Conservation (phyloP, 2,797 vertebrate species). For the Ceryle rudis region DNA sequence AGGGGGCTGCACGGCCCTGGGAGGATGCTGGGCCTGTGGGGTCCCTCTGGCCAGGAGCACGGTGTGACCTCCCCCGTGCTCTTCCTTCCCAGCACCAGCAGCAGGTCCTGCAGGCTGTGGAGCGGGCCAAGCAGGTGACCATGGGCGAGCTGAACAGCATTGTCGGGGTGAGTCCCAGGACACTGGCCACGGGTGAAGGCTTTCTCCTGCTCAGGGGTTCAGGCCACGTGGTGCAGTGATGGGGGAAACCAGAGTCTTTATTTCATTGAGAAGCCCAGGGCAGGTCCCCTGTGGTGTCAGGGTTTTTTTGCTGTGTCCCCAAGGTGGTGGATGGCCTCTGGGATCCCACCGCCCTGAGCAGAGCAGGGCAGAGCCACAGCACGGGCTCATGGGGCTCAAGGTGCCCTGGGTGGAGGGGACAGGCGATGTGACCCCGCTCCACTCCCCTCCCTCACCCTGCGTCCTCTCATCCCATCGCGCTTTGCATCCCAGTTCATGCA, state of each 20-base stretch:
- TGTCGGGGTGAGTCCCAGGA: conserved; percentile 86
- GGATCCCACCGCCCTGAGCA: neutral
- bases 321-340: accelerated
- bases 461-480: neutral
- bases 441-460: conserved; percentile 18
- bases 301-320: neutral
- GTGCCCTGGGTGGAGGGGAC: neutral
- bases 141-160: conserved; percentile 86
- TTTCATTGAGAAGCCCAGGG: accelerated
- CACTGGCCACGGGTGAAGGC: accelerated
- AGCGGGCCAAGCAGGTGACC: conserved; percentile 87
- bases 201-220: accelerated
- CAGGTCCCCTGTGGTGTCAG: accelerated
- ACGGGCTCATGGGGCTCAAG: accelerated
- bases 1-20: neutral
- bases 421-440: neutral
- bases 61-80: accelerated
- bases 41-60: neutral
- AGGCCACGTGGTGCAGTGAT: accelerated
- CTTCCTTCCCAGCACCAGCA: conserved; percentile 83
- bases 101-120: conserved; percentile 87
- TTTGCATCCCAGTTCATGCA: accelerated
- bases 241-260: neutral
- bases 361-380: neutral
- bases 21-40: accelerated